Evolutionary conservation across 2,113 vertebrate genomes (phyloP), one percentile per base, ranked within the genome.

Genomic region (Catagonus wagneri): DNA sequence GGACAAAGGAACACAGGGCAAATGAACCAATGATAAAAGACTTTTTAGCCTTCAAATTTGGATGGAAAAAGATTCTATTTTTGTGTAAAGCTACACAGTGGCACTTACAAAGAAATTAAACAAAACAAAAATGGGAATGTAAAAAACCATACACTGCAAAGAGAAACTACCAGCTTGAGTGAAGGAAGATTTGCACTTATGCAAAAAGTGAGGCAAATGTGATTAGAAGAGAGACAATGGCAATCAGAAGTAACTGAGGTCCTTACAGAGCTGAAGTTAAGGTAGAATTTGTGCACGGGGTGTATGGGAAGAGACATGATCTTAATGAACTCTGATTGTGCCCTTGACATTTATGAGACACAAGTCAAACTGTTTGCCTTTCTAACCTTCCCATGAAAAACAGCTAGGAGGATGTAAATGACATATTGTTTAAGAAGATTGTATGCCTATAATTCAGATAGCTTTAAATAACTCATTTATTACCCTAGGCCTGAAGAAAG

Each of bases 51-150:
- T 25, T 76, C 88, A 91, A 32, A 76, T 85, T 16, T 89, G 22
- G 66, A 63, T 80, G 56, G 61, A 96, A 81, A 72, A 39, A 72
- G 11, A 76, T 2, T 58, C 4, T 36, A 66, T 72, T 93, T 94
- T 50, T 87, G 39, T 39, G 13, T 44, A 83, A 92, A 87, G 32
- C 63, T 76, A 87, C 25, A 86, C 12, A 87, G 60, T 9, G 36
- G 9, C 71, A 75, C 56, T 86, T 71, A 81, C 75, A 11, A 72
- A 89, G 68, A 87, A 96, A 92, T 76, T 65, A 89, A 90, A 83
- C 19, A 94, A 75, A n/a, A 95, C 20, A 88, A 87, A 94, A 74
- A 17, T 78, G 23, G 44, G 71, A 93, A 34, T 66, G 54, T 44
- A 84, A 66, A 34, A 89, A 95, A 69, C 71, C 50, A 74, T 34